Base-by-base conservation (phyloP, 2,888 invertebrate species). In the Caenorhabditis parvicauda region DNA sequence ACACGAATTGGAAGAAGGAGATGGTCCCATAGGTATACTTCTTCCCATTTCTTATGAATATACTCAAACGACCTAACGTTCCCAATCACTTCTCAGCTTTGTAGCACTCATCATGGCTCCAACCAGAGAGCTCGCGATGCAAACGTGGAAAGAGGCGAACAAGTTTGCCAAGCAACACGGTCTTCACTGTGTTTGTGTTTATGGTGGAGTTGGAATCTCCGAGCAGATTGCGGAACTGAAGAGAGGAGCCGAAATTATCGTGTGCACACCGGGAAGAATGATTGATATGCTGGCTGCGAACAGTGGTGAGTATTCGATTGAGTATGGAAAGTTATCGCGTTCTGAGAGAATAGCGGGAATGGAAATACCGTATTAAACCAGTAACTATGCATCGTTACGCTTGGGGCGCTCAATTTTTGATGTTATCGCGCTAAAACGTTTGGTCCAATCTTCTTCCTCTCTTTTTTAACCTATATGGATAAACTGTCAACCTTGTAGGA, bases 211-310 rank as follows among this genome's bases (percentile, higher is more conserved):
- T 0, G 96, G 94, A 0, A 92, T 92, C 66, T 91, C 91, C 0
- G 92, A 92, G 82, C 90, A 91, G 85, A 95, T 95, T 74, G 95
- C 95, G 0, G 95, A 95, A 82, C 82, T 96, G 63, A 96, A 95
- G 82, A 87, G 95, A 38, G 96, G 95, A 3, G 91, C 94, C 0
- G 95, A 96, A 83, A 92, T 99, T 71, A 92, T 99, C 72, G 96
- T 99, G 0, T 98, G 98, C 80, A 98, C 98, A 0, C 98, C 98
- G 0, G 98, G 98, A 0, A 87, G 98, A 45, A 98, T 98, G 98
- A 99, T 99, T 63, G 98, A 99, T 83, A 96, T 98, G 95, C 82
- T 99, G 72, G 93, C 96, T 0, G 98, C 96, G 0, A 99, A 99
- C 82, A 92, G 90, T 43, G 96, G 95, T 64, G 62, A 54, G 76